Conservation (phyloP, 2,888 invertebrate genomes). For the Cantharis lateralis region DNA sequence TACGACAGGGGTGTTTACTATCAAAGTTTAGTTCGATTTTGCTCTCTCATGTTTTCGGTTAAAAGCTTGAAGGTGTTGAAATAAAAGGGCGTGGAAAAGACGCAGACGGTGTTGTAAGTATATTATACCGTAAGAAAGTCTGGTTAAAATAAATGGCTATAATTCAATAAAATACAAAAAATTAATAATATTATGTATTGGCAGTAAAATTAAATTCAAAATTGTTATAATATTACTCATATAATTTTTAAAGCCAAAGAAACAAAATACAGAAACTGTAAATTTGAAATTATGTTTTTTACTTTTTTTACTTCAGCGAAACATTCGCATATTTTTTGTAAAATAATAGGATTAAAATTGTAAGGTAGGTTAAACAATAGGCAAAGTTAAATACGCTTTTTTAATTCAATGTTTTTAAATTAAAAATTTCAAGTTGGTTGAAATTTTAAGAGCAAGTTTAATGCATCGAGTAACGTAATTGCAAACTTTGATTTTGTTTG, state of each 20-base stretch:
- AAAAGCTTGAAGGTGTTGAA: neutral
- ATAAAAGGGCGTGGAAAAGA: neutral
- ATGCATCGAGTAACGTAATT: neutral
- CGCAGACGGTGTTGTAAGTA: neutral
- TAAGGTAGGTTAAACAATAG: too few species aligned
- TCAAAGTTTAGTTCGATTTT: neutral
- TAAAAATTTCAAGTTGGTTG: neutral
- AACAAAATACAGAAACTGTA: too few species aligned
- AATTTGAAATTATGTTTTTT: too few species aligned
- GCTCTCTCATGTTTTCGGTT: neutral
- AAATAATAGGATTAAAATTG: too few species aligned
- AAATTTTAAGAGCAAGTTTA: neutral
- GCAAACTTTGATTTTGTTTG: neutral
- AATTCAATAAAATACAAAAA: neutral
- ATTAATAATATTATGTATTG: neutral
- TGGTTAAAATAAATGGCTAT: neutral
- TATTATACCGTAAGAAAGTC: neutral
- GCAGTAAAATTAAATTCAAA: neutral
- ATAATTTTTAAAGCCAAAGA: too few species aligned
- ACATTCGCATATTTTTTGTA: too few species aligned
- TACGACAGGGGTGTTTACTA: neutral
- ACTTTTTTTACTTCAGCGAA: too few species aligned
- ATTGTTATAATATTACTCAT: too few species aligned
- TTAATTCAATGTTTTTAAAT: neutral
- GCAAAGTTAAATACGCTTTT: too few species aligned